A percentile compares a stretch with the other conserved stretches of the same genome.
Evolutionary conservation across 2,113 vertebrate genomes (phyloP).

Genomic region (Phrynosoma platyrhinos): DNA sequence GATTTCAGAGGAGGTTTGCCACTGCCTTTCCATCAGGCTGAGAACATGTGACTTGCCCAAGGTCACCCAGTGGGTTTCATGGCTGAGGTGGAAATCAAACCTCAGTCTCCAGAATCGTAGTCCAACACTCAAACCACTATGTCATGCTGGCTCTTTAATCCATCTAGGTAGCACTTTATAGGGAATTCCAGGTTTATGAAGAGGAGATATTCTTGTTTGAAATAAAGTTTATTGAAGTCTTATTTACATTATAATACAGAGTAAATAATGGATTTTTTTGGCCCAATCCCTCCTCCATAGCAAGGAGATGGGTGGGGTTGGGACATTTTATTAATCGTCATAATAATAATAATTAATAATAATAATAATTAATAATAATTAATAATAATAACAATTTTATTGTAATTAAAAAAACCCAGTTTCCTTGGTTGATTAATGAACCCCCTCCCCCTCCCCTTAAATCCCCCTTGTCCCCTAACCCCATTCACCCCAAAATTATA

Average conservation of each 20-base stretch:
- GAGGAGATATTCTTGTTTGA: conserved; percentile 61
- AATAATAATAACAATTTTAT: conserved; percentile 30
- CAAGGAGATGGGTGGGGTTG: conserved; percentile 6
- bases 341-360: background rate
- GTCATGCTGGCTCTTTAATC: too few species aligned
- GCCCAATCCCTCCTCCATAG: conserved; percentile 52
- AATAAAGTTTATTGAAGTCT: conserved; percentile 78
- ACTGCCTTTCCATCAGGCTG: too few species aligned
- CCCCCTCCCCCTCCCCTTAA: conserved; percentile 11
- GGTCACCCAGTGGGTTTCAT: too few species aligned
- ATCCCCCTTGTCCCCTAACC: conserved; percentile 7
- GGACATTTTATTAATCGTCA: conserved; percentile 28
- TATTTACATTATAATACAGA: conserved; percentile 78
- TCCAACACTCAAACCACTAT: too few species aligned
- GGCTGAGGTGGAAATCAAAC: too few species aligned
- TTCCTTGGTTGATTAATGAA: conserved; percentile 47
- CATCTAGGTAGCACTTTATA: background rate
- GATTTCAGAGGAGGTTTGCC: too few species aligned
- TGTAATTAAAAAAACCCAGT: conserved; percentile 27
- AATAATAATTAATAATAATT: background rate
- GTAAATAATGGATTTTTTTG: conserved; percentile 63
- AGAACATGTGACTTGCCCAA: too few species aligned
- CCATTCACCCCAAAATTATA: conserved; percentile 47
- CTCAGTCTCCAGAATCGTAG: too few species aligned
- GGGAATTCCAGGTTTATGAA: background rate